A percentile compares a stretch with the other conserved stretches of the same genome.
These are phyloP conservation scores for Lutraria lutraria DNA, from an alignment of 2,888 invertebrate species.

Conservation along the genomic window DNA sequence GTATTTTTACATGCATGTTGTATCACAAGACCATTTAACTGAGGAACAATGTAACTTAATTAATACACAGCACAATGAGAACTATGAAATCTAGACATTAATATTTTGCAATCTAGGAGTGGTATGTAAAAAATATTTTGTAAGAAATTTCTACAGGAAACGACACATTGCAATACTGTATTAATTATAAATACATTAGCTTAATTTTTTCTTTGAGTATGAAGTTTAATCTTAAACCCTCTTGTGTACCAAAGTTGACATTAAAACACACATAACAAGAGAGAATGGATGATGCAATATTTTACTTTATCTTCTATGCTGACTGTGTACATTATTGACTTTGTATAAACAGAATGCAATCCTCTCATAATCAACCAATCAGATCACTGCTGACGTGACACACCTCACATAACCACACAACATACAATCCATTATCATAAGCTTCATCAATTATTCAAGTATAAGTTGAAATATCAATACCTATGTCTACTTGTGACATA, in stretches of 20 bases:
- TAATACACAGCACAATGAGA: too few species aligned
- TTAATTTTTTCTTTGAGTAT: too few species aligned
- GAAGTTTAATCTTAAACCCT: too few species aligned
- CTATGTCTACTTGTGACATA: background rate
- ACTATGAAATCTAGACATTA: too few species aligned
- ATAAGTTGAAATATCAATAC: conserved; percentile 3
- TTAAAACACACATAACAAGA: background rate
- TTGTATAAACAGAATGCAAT: background rate
- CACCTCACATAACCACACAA: conserved; percentile 38
- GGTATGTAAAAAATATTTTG: too few species aligned
- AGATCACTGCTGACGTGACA: conserved; percentile 49
- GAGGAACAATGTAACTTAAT: too few species aligned
- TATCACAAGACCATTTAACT: too few species aligned
- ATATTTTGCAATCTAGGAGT: too few species aligned
- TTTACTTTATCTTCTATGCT: background rate
- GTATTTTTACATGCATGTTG: background rate
- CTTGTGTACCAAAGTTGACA: too few species aligned
- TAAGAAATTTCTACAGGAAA: too few species aligned
- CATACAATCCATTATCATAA: background rate
- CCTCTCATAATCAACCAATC: conserved; percentile 59
- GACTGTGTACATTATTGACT: background rate
- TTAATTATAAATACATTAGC: too few species aligned
- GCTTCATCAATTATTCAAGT: background rate
- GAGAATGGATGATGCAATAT: background rate
- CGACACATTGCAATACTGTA: too few species aligned